Evolutionary conservation across 2,888 invertebrate species (phyloP).

Genomic region (Stegophylla sp.): DNA sequence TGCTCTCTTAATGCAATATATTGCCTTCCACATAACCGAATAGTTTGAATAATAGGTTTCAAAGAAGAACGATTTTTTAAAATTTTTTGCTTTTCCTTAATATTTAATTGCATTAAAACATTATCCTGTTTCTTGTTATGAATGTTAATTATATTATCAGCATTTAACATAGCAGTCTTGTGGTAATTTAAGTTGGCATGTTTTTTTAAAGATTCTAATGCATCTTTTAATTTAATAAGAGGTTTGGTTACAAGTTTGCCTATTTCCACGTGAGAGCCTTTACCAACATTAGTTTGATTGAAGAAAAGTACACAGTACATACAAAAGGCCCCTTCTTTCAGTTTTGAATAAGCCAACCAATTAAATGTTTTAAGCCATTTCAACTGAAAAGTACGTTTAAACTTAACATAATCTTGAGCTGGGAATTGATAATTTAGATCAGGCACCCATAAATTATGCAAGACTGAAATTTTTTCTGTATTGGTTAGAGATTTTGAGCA

Average conservation of each 20-base stretch:
- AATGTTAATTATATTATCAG: conserved; percentile 37
- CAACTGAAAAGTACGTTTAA: conserved; percentile 26
- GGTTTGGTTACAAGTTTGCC: conserved; percentile 26
- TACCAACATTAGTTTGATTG: not conserved
- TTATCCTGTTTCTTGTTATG: conserved; percentile 14
- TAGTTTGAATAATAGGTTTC: conserved; percentile 41
- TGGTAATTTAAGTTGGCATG: conserved; percentile 25
- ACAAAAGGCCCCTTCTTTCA: conserved; percentile 25
- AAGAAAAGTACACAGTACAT: conserved; percentile 20
- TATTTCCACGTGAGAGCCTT: conserved; percentile 1
- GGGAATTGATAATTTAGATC: no score
- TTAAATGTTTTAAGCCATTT: conserved; percentile 29
- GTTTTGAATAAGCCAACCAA: conserved; percentile 24
- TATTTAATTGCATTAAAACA: conserved; percentile 29
- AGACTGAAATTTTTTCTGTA: no score
- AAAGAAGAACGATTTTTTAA: conserved; percentile 20
- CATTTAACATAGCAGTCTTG: not conserved
- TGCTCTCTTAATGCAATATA: conserved; percentile 44
- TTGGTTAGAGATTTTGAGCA: no score
- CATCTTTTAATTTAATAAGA: conserved; percentile 18
- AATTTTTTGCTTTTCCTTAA: not conserved
- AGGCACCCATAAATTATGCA: no score
- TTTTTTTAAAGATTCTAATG: conserved; percentile 1
- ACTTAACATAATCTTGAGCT: not conserved
- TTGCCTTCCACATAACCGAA: conserved; percentile 40